Evolutionary conservation across 2,797 vertebrate genomes (phyloP).

Genomic region (Clamator glandarius): DNA sequence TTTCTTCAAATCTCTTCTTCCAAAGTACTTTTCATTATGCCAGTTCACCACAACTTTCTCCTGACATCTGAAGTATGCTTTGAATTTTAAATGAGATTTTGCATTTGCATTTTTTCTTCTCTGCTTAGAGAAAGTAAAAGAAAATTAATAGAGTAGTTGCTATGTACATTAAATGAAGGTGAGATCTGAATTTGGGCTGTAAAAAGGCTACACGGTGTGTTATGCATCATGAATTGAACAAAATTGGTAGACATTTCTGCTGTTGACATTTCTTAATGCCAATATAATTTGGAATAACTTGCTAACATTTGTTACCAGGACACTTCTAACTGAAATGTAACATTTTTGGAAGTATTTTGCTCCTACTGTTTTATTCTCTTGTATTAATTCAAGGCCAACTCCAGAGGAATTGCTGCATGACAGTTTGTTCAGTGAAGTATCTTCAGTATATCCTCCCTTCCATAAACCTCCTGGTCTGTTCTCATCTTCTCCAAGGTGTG

Average conservation of each 20-base stretch:
- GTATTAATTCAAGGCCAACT: slow-evolving; percentile 80
- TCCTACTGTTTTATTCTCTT: background rate
- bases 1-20: background rate
- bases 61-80: background rate
- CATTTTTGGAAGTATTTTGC: background rate
- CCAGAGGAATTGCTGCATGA: slow-evolving; percentile 87
- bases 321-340: background rate
- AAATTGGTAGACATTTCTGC: background rate
- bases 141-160: background rate
- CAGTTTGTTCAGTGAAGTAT: slow-evolving; percentile 84
- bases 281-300: background rate
- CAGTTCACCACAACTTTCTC: background rate
- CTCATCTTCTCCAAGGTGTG: slow-evolving; percentile 91
- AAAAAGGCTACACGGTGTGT: background rate
- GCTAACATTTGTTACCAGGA: background rate
- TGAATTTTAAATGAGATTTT: background rate
- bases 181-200: background rate
- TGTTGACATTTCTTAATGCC: background rate
- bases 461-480: slow-evolving; percentile 88
- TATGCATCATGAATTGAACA: background rate
- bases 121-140: background rate
- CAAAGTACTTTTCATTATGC: background rate
- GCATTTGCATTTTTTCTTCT: background rate
- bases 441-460: slow-evolving; percentile 82
- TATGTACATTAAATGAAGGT: background rate